Conservation (phyloP, 2,797 vertebrate genomes). For the Tapirus indicus region DNA sequence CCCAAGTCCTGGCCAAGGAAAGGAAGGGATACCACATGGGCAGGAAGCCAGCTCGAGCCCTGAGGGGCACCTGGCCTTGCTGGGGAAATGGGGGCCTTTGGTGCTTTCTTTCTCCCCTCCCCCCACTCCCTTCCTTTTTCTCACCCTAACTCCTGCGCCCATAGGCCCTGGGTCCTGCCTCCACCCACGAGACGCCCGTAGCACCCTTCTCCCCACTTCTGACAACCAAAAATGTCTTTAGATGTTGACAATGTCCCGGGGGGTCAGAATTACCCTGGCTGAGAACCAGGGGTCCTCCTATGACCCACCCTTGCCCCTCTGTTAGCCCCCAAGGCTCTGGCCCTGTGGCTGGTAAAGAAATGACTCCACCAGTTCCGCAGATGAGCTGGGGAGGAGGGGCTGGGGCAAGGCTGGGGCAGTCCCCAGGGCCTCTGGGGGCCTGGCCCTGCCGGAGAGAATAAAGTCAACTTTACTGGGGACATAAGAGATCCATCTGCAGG, state of each 20-base stretch:
- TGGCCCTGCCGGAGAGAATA: not conserved
- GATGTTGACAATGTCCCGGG: not conserved
- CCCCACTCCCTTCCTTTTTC: no score
- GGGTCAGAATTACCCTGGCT: no score
- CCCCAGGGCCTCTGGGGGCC: not conserved
- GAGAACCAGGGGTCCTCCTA: not conserved
- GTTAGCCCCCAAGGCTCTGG: not conserved
- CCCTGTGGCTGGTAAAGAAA: not conserved
- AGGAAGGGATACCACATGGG: accelerated
- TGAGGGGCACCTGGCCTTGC: not conserved
- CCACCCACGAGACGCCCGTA: not conserved
- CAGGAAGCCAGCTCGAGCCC: not conserved
- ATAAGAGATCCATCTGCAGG: not conserved
- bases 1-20: not conserved
- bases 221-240: not conserved
- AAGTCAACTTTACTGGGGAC: not conserved
- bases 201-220: not conserved
- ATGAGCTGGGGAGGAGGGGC: not conserved
- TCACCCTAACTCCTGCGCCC: not conserved
- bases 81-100: not conserved
- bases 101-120: not conserved
- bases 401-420: no score
- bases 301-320: no score
- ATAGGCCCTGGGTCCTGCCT: not conserved
- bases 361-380: not conserved